Base-by-base conservation (phyloP, 1,140 invertebrate species). In the Andricus grossulariae region DNA sequence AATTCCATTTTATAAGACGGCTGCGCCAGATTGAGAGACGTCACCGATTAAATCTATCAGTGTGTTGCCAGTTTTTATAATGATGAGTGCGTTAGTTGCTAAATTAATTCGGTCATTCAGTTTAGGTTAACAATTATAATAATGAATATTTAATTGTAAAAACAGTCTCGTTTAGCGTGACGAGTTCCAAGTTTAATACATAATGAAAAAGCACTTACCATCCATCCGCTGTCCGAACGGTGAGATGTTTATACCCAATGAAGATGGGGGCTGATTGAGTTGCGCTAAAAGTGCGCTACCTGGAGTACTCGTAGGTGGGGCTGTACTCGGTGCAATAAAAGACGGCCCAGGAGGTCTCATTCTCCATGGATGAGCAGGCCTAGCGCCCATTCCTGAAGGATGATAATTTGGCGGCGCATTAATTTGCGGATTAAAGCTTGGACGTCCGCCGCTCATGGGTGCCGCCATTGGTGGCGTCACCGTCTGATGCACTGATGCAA, bases 271-370 rank as follows among this genome's bases (percentile, higher is more conserved):
- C 66, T 94, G 94, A 45, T 94, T 94, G 1, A 95, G 90, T 77
- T 96, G 95, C 1, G 95, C 94, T 78, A 95, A 94, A 0, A 95
- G 85, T 7, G 94, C 93, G 78, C 94, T 94, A 45, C 87, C 85
- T 71, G 90, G 89, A 21, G 87, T 88, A 75, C 89, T 89, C 82
- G 89, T 75, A 86, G 91, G 76, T 77, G 91, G 79, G 84, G 92
- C 85, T 16, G 81, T 81, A 32, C 85, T 87, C 7, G 88, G 86
- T 16, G 89, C 70, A 74, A 92, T 90, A 45, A 89, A 92, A 19
- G 75, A 77, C 3, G 82, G 86, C 25, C 91, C 82, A 4, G 88
- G 87, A 6, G 84, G 86, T 32, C 91, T 83, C 77, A 90, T 88
- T 88, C 89, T 90, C 72, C 90, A 82, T 4, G 86, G 85, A 52